Evolutionary conservation across 1,140 invertebrate genomes (phyloP).

Genomic region (Orussus abietinus): DNA sequence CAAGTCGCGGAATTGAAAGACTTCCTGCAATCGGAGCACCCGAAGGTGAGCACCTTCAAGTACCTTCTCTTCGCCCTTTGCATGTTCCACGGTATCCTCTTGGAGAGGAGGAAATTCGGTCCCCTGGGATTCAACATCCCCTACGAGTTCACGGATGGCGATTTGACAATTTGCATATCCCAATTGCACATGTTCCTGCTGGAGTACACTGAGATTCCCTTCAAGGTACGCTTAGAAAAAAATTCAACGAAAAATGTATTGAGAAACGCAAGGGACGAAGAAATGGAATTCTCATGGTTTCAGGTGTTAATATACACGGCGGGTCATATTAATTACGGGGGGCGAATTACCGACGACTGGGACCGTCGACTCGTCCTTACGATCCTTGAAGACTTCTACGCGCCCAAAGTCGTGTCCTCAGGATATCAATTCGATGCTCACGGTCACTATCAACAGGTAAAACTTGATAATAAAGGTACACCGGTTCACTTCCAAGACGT

Average conservation of each 20-base stretch:
- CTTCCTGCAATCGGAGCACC: constrained; percentile 51
- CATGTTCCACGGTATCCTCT: constrained; percentile 67
- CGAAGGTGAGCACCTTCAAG: constrained; percentile 59
- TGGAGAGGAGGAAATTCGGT: constrained; percentile 71
- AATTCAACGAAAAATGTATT: constrained; percentile 33
- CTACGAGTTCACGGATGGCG: constrained; percentile 74
- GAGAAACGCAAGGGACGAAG: too few relatives aligned
- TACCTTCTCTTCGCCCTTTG: constrained; percentile 66
- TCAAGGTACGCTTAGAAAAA: constrained; percentile 50
- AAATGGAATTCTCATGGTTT: constrained; percentile 30
- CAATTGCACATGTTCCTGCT: constrained; percentile 67
- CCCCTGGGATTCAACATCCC: constrained; percentile 72
- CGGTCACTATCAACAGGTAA: constrained; percentile 62
- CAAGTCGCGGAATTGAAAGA: constrained; percentile 55
- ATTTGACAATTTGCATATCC: constrained; percentile 67
- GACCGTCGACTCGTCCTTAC: constrained; percentile 73
- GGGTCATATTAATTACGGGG: constrained; percentile 84
- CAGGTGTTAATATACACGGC: constrained; percentile 64
- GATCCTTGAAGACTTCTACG: constrained; percentile 70
- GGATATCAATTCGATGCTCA: constrained; percentile 61
- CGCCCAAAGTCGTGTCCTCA: constrained; percentile 52
- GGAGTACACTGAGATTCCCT: constrained; percentile 63
- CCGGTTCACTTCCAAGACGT: too few relatives aligned
- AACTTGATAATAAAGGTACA: too few relatives aligned
- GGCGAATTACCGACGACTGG: constrained; percentile 81